Percentiles rank a stretch among this genome's conserved stretches.
These are phyloP conservation scores for Philopedon plagiatum DNA, from an alignment of 2,888 invertebrate genomes.

Conservation along the genomic window DNA sequence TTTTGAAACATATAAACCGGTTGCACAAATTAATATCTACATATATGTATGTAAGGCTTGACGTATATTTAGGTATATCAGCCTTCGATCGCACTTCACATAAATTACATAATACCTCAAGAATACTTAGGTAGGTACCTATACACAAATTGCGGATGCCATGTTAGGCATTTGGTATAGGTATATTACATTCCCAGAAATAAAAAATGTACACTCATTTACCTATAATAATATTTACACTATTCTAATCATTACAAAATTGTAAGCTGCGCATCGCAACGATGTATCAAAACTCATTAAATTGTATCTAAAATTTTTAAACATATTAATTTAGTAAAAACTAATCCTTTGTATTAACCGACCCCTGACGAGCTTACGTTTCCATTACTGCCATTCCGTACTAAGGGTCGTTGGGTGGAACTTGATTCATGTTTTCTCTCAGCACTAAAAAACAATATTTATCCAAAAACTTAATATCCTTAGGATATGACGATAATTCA, in stretches of 20 bases:
- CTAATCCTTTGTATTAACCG: conserved; percentile 53
- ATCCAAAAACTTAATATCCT: neutral
- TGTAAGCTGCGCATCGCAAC: conserved; percentile 1
- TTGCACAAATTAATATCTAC: no score
- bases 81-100: neutral
- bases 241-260: conserved; percentile 34
- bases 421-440: conserved; percentile 66
- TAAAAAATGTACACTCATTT: conserved; percentile 33
- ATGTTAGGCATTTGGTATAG: neutral
- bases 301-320: neutral
- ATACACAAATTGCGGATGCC: neutral
- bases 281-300: neutral
- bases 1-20: no score
- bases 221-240: conserved; percentile 2
- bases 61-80: no score
- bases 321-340: neutral
- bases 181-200: conserved; percentile 11
- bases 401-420: conserved; percentile 71
- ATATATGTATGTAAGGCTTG: no score
- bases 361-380: conserved; percentile 47
- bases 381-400: conserved; percentile 74
- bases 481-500: neutral
- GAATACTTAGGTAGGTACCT: conserved; percentile 23
- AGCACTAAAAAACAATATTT: conserved; percentile 58
- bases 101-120: conserved; percentile 25